Base-by-base conservation (phyloP, 2,113 vertebrate genomes). In the Epinephelus fuscoguttatus region DNA sequence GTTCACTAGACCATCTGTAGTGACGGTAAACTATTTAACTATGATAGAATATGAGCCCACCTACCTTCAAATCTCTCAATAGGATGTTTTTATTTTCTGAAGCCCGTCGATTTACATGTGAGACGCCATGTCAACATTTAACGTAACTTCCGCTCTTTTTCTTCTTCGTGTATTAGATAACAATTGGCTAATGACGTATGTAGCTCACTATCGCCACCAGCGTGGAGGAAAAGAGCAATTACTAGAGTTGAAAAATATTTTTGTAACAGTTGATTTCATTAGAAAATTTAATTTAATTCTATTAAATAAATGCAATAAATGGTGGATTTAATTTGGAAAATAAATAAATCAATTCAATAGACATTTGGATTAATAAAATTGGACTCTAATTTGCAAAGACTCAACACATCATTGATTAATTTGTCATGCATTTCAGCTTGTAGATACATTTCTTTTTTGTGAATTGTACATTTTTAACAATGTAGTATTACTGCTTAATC, bases 61-160 rank as follows among this genome's bases (percentile, higher is more conserved):
- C 1, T 88, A 92, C 90, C 88, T 91, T 67, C 1, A 64, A 80
- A 74, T n/a, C 18, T 2, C 14, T 19, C 5, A 4, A 40, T 3
- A 56, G 8, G 1, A 49, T 6, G 7, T 70, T 63, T 19, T 15
- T 1, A 73, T 47, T 63, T 55, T 66, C 8, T 25, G 21, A 21
- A 50, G 13, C n/a, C 68, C 23, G 13, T 0, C 10, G 25, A 57
- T 42, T 89, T 86, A 94, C 85, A 90, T 72, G 80, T 64, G 84
- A 79, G 59, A 17, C 79, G 78, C 89, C 90, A 93, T 94, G 67
- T 87, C 71, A 91, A 88, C 85, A 82, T 62, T 25, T 1, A 2
- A 4, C 57, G 80, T 78, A 9, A 90, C 85, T 88, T 92, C 92
- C 91, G 88, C 2, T 78, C 23, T 19, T 0, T 9, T 19, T 70